Evolutionary conservation across 2,797 vertebrate genomes (phyloP).

Genomic region (Percopsis omiscomaycus): DNA sequence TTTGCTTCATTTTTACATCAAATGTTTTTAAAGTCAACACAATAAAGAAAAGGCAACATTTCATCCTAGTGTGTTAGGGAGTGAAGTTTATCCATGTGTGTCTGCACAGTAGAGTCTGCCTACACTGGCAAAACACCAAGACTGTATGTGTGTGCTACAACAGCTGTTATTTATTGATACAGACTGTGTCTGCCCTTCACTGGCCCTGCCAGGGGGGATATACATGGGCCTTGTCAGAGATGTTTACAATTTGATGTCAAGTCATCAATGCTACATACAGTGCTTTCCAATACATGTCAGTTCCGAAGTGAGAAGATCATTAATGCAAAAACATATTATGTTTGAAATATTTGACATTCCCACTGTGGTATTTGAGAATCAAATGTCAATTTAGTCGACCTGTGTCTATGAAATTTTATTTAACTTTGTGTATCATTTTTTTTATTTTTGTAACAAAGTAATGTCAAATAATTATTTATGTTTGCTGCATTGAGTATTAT

Average conservation of each 20-base stretch:
- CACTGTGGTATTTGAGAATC: neutral
- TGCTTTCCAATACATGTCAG: conserved; percentile 15
- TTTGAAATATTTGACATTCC: neutral
- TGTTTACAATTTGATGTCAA: conserved; percentile 42
- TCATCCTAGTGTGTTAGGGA: conserved; percentile 39
- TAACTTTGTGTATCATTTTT: conserved; percentile 19
- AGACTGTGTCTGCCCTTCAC: conserved; percentile 43
- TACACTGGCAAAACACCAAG: conserved; percentile 41
- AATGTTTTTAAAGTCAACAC: conserved; percentile 35
- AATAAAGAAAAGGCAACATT: neutral
- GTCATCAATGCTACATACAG: conserved; percentile 7
- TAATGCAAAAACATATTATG: neutral
- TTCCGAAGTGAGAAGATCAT: neutral
- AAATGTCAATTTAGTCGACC: conserved; percentile 9
- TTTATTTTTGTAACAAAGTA: conserved; percentile 11
- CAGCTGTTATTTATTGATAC: conserved; percentile 74
- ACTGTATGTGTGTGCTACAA: conserved; percentile 51
- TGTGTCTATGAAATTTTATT: neutral
- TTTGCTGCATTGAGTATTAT: conserved; percentile 47
- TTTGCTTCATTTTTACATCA: conserved; percentile 49
- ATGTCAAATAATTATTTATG: conserved; percentile 30
- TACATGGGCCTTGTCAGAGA: conserved; percentile 40
- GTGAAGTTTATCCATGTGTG: conserved; percentile 68
- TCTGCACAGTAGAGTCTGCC: conserved; percentile 51
- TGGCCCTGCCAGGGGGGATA: conserved; percentile 32